Base-by-base conservation (phyloP, 2,888 invertebrate genomes). In the Catocala fraxini region DNA sequence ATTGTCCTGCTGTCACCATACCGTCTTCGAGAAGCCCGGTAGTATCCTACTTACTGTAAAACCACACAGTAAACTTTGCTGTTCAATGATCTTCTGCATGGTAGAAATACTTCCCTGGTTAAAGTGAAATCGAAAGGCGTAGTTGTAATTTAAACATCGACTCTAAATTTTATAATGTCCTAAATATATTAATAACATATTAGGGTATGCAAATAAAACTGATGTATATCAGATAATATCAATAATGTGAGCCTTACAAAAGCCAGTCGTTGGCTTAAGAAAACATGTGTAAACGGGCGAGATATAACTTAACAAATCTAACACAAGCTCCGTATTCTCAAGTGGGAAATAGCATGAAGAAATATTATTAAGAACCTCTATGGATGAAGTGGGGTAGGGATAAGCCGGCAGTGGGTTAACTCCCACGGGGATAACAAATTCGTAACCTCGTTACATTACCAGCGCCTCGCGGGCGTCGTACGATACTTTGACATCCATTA, bases 381-480 rank as follows among this genome's bases (percentile, higher is more conserved):
- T 74, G 76, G 80, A 75, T 79, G 77, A 69, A 71, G 73, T 73
- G 71, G 73, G 73, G 62, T 67, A 61, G 71, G 74, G 76, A 78
- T 77, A 63, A 75, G 77, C 77, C 64, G 72, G 72, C 75, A 77
- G 71, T 73, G 75, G 76, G 77, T 74, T 72, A 66, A 56, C 56
- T 75, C 85, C 73, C 84, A 43, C 56, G 73, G 76, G 82, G 69
- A 79, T 82, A 75, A 85, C 84, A 84, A 85, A 84, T 81, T 84
- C 74, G 77, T 78, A 79, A 80, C 74, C 77, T 81, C 70, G 76
- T 79, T 79, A 82, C 81, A 78, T 73, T 74, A 70, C 64, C 68
- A 39, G 69, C 66, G 63, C 73, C 80, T 77, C 79, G 56, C 63
- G 75, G 75, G 80, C 70, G 67, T 73, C 70, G 80, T 80, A 71